A percentile compares a stretch with the other conserved stretches of the same genome.
Evolutionary conservation across 2,113 vertebrate species (phyloP).

Genomic region (Oncorhynchus keta): DNA sequence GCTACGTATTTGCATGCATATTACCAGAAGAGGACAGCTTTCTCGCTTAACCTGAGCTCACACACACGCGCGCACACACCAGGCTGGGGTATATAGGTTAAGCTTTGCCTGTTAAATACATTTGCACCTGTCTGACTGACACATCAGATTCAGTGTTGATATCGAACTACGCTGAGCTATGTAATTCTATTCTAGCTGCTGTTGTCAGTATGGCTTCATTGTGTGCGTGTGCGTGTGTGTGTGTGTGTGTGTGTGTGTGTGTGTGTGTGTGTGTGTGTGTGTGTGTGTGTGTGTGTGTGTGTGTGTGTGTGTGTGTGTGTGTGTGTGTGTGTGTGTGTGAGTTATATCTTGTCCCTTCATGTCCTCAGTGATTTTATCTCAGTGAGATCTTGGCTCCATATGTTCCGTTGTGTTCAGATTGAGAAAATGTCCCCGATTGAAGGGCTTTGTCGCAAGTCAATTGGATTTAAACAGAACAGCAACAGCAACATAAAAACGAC

Average conservation of each 20-base stretch:
- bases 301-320: conserved; percentile 9
- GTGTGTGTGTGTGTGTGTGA: neutral
- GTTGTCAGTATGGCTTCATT: conserved; percentile 53
- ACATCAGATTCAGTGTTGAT: conserved; percentile 19
- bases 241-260: neutral
- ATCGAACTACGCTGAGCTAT: conserved; percentile 37
- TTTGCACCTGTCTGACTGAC: conserved; percentile 63
- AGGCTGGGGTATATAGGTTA: conserved; percentile 35
- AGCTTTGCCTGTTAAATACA: conserved; percentile 40
- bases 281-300: neutral
- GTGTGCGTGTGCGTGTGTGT: conserved; percentile 16
- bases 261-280: conserved; percentile 2
- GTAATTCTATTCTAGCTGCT: conserved; percentile 50
- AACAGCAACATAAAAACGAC: conserved; percentile 35
- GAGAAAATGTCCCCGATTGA: conserved; percentile 60
- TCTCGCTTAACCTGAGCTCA: conserved; percentile 36
- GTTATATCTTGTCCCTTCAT: conserved; percentile 24
- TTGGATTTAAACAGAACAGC: conserved; percentile 46
- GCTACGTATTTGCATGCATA: conserved; percentile 72
- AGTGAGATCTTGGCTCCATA: conserved; percentile 66
- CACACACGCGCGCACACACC: conserved; percentile 7
- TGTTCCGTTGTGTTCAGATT: conserved; percentile 56
- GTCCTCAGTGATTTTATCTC: conserved; percentile 55
- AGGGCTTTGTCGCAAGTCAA: conserved; percentile 65
- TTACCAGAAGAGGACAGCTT: conserved; percentile 82